Evolutionary conservation across 1,140 invertebrate genomes (phyloP).

Genomic region (Pseudomyrmex concolor): DNA sequence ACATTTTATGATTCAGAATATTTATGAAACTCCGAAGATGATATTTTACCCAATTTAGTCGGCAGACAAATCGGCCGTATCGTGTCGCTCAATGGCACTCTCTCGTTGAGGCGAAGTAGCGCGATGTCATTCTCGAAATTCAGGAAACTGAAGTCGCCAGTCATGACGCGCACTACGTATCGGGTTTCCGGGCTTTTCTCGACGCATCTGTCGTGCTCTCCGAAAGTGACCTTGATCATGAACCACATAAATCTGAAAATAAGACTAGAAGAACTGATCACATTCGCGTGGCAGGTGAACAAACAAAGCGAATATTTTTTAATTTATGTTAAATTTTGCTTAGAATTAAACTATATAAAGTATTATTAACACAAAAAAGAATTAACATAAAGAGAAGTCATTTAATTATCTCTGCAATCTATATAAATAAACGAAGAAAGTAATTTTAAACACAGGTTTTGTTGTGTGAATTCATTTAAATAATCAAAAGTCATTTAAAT

Average conservation of each 20-base stretch:
- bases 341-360: no score
- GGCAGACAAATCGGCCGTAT: constrained; percentile 93
- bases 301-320: no score
- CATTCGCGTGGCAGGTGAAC: constrained; percentile 16
- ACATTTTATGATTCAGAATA: no score
- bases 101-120: constrained; percentile 90
- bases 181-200: constrained; percentile 89
- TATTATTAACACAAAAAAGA: no score
- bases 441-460: no score
- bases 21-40: neutral
- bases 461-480: no score
- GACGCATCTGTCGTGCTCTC: constrained; percentile 93
- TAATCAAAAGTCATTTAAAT: no score
- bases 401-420: no score
- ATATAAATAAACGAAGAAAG: no score
- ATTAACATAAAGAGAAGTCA: no score
- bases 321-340: no score
- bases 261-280: constrained; percentile 76
- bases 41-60: constrained; percentile 85
- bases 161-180: constrained; percentile 90
- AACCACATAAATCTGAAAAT: constrained; percentile 94
- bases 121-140: constrained; percentile 96
- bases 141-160: constrained; percentile 91
- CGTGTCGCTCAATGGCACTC: constrained; percentile 89
- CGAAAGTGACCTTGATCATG: constrained; percentile 94